Percentiles rank a stretch among this genome's conserved stretches.
phyloP scores from a whole-genome alignment of 2,888 invertebrate species.

The Synanthedon myopaeformis region DNA sequence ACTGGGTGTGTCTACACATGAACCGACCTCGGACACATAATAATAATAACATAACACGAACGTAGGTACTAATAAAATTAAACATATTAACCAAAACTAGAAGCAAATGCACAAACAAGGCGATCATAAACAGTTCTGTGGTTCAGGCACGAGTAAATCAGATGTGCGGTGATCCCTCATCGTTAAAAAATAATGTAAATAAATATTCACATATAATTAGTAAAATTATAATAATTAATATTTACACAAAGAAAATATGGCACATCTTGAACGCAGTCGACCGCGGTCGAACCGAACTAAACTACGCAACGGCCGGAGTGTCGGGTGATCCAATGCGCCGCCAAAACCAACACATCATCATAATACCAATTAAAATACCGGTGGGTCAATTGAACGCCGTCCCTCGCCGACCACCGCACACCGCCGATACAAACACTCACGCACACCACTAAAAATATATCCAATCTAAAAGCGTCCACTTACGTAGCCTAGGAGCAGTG shows the following conservation, averaged over 20 bases:
- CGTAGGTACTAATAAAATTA: background rate
- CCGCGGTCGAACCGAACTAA: conserved; percentile 29
- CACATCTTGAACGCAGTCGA: conserved; percentile 59
- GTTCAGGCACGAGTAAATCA: conserved; percentile 34
- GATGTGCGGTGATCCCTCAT: conserved; percentile 29
- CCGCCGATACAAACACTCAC: conserved; percentile 44
- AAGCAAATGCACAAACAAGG: conserved; percentile 65
- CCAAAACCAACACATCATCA: conserved; percentile 49
- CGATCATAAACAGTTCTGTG: conserved; percentile 50
- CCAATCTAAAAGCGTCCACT: conserved; percentile 62
- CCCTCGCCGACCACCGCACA: conserved; percentile 40
- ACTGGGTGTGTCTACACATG: background rate
- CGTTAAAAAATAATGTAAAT: conserved; percentile 49
- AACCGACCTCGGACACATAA: background rate
- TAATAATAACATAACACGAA: background rate
- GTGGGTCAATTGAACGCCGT: conserved; percentile 62
- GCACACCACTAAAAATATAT: conserved; percentile 49
- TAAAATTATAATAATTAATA: conserved; percentile 57
- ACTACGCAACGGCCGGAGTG: conserved; percentile 14
- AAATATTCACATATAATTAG: conserved; percentile 56
- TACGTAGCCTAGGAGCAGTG: conserved; percentile 61
- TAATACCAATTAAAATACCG: conserved; percentile 70
- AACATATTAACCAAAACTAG: conserved; percentile 33
- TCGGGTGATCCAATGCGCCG: conserved; percentile 27
- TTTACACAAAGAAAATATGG: conserved; percentile 70